Evolutionary conservation across 2,113 vertebrate species (phyloP), one percentile per base, ranked within the genome.

Genomic region (Oceanites oceanicus): DNA sequence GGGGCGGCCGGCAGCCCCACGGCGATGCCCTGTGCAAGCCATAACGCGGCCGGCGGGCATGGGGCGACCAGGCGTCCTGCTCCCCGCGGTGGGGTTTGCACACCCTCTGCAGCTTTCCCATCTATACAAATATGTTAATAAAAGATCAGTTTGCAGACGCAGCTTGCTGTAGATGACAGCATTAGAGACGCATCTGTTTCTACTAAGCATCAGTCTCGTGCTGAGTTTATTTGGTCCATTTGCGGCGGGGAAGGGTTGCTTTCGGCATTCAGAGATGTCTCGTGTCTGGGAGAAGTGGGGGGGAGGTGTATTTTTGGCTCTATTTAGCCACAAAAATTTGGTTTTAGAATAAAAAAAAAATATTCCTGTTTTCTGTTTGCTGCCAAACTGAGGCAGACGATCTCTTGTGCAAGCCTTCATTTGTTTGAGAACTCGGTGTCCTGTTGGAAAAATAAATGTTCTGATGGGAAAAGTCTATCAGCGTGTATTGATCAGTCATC

Each of bases 301-400:
- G 55, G 66, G 13, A 86, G 62, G 62, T 76, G 22, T 95, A 97
- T 96, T 97, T 95, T 96, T 88, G 93, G 91, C 67, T 91, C 66
- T 82, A 34, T 76, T 88, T 91, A 91, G 91, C 94, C 96, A 82
- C 91, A 97, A 93, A 90, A 95, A 94, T 92, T 86, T 94, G 77
- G 74, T 15, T 80, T 94, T 89, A 85, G 84, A 91, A 87, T 94
- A 91, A 96, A 96, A 87, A 87, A 80, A 42, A 95, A 95, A 85
- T 91, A 90, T 79, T 73, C 74, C 53, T 47, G 70, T 74, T 82
- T 86, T 86, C 61, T 45, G 36, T 82, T 90, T 76, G 71, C 96
- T 92, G 94, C 90, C 92, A 95, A 96, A 86, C 9, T 22, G 71
- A 90, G 86, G 95, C 94, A 91, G 92, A 71, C 5, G 1, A 75